phyloP scores from a whole-genome alignment of 2,113 vertebrate species.

The Spermophilus dauricus region DNA sequence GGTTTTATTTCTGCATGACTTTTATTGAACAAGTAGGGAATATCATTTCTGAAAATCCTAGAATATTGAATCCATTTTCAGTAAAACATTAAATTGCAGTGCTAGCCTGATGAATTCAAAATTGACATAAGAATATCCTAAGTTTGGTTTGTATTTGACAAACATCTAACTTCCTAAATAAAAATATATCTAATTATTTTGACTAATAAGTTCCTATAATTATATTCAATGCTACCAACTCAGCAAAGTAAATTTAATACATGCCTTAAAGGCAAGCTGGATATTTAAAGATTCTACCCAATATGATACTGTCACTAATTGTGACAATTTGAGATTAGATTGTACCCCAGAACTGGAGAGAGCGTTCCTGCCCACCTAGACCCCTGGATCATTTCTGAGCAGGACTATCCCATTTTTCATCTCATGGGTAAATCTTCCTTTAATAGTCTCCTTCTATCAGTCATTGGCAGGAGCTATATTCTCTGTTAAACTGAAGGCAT shows the following conservation, averaged over 20 bases:
- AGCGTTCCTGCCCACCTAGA: accelerated
- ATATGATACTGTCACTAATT: not conserved
- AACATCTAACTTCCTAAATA: not conserved
- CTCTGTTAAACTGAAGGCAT: not conserved
- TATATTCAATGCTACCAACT: not conserved
- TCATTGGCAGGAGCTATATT: not conserved
- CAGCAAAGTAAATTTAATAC: not conserved
- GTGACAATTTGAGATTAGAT: not conserved
- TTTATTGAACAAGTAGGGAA: not conserved
- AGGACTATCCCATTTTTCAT: not conserved
- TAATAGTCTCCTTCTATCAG: not conserved
- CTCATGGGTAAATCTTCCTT: not conserved
- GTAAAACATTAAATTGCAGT: not conserved
- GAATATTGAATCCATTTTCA: not conserved
- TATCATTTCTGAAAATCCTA: not conserved
- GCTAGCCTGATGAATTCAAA: not conserved
- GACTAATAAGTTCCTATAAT: not conserved
- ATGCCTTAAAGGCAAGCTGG: not conserved
- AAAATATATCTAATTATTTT: not conserved
- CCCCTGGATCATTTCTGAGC: no score
- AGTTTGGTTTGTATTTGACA: not conserved
- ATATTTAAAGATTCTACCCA: not conserved
- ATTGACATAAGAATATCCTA: not conserved
- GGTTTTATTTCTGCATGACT: not conserved
- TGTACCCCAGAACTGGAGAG: not conserved